Percentiles rank a stretch among this genome's conserved stretches.
Evolutionary conservation across 2,797 vertebrate species (phyloP).

Genomic region (Melanotaenia parkinsoni): DNA sequence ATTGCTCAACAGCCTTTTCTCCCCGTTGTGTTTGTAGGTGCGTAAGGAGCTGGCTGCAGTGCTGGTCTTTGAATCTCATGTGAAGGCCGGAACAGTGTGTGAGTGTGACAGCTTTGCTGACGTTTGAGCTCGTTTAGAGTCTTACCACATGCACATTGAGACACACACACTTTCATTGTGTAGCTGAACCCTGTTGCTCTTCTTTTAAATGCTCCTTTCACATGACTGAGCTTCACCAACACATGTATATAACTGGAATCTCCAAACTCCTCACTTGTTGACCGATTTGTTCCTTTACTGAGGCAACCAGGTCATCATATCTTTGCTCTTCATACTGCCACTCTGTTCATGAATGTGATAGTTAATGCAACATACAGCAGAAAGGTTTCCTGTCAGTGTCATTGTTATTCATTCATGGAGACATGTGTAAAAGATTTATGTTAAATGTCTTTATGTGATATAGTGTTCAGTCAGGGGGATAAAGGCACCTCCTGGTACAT

Average conservation of each 20-base stretch:
- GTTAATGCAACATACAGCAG: conserved; percentile 7
- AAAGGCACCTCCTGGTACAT: conserved; percentile 98
- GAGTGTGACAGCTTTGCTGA: conserved; percentile 78
- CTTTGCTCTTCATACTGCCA: neutral
- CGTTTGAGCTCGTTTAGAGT: conserved; percentile 20
- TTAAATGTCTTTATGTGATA: conserved; percentile 24
- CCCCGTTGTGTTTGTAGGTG: conserved; percentile 80
- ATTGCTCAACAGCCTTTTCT: neutral
- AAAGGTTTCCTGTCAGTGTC: neutral
- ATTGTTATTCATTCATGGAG: neutral
- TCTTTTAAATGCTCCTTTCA: neutral
- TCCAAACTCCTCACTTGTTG: neutral
- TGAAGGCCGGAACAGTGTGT: conserved; percentile 93
- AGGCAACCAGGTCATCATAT: neutral
- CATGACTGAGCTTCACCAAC: neutral
- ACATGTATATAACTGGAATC: neutral
- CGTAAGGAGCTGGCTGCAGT: conserved; percentile 93
- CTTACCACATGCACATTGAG: conserved; percentile 11
- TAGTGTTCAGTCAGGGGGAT: conserved; percentile 98
- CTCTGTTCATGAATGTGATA: conserved; percentile 15
- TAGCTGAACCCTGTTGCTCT: neutral
- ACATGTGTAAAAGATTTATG: conserved; percentile 1
- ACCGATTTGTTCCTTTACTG: conserved; percentile 15
- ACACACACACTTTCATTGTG: conserved; percentile 22
- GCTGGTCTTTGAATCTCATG: conserved; percentile 93